Percentiles rank a stretch among this genome's conserved stretches.
These are phyloP conservation scores for Megamerina dolium DNA, from an alignment of 2,888 invertebrate species.

Conservation along the genomic window DNA sequence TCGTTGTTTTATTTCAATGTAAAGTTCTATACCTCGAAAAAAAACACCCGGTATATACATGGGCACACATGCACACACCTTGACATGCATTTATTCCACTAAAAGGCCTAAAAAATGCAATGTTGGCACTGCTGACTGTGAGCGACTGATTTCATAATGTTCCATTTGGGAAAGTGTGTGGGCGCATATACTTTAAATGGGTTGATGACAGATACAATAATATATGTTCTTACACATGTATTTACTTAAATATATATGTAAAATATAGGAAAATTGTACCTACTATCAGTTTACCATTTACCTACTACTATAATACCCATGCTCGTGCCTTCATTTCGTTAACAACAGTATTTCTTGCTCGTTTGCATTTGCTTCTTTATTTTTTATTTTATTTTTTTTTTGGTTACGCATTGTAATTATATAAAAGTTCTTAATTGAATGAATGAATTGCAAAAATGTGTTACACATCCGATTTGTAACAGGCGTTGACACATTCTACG, in stretches of 20 bases:
- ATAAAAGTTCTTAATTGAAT: conserved; percentile 11
- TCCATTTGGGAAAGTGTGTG: background rate
- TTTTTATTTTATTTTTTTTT: background rate
- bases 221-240: background rate
- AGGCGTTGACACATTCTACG: background rate
- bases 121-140: too few species aligned
- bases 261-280: background rate
- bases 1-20: too few species aligned
- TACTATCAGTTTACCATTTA: too few species aligned
- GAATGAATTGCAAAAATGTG: too few species aligned
- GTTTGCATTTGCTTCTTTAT: background rate
- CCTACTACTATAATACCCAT: too few species aligned
- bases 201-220: background rate
- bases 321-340: too few species aligned
- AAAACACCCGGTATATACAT: too few species aligned
- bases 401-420: conserved; percentile 6
- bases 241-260: background rate
- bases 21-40: too few species aligned
- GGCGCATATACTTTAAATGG: too few species aligned
- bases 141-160: too few species aligned
- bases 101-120: background rate
- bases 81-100: background rate
- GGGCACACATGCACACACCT: background rate
- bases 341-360: too few species aligned
- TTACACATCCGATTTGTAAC: too few species aligned